Conservation (phyloP, 2,113 vertebrate species). For the Lepisosteus osseus region DNA sequence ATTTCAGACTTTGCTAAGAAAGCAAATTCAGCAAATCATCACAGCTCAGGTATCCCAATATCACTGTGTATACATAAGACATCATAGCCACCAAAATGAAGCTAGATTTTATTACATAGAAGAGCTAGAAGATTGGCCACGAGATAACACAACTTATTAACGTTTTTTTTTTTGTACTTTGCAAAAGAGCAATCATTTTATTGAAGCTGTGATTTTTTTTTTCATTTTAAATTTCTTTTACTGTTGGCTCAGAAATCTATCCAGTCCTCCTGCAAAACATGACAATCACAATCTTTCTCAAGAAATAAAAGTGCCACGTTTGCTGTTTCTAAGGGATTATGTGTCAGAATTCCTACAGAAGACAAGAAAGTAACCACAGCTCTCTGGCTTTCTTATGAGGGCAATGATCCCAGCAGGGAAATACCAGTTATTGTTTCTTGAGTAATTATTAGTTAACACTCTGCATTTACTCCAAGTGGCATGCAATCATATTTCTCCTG, state of each 20-base stretch:
- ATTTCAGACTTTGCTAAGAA: slow-evolving; percentile 1
- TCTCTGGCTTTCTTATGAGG: neutral
- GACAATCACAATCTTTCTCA: too few relatives aligned
- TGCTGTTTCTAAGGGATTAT: neutral
- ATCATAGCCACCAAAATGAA: neutral
- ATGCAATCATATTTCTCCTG: neutral
- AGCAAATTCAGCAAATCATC: slow-evolving; percentile 12
- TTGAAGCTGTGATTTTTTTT: neutral
- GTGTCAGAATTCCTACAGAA: neutral
- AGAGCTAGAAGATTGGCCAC: neutral
- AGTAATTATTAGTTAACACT: neutral
- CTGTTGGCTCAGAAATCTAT: too few relatives aligned
- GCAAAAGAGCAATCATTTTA: neutral
- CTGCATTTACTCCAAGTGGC: neutral
- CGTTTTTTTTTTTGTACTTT: neutral
- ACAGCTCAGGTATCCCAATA: neutral
- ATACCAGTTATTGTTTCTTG: neutral
- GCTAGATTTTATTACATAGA: neutral
- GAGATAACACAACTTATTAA: neutral
- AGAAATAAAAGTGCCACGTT: too few relatives aligned
- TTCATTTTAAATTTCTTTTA: too few relatives aligned
- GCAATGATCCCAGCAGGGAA: neutral
- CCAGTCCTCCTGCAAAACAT: too few relatives aligned
- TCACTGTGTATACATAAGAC: neutral
- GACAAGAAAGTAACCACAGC: neutral